phyloP scores from a whole-genome alignment of 2,113 vertebrate genomes.

The Lophochroa leadbeateri region DNA sequence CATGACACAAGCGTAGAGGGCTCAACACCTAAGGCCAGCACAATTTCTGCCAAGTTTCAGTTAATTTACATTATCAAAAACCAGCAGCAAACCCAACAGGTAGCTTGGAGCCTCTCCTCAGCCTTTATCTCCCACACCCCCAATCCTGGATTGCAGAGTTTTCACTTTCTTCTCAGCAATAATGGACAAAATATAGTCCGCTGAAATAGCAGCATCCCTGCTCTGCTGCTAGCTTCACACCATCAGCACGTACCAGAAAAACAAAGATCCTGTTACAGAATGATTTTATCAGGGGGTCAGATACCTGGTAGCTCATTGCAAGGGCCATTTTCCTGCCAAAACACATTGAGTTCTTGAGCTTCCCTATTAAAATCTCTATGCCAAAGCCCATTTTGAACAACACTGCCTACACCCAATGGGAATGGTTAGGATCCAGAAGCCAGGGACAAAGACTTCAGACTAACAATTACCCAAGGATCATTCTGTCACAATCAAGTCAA shows the following conservation, averaged over 20 bases:
- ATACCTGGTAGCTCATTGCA: neutral
- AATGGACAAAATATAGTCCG: neutral
- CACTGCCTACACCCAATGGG: neutral
- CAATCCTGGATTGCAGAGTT: neutral
- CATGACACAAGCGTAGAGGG: neutral
- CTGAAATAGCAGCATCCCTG: neutral
- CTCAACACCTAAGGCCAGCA: neutral
- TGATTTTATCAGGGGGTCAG: neutral
- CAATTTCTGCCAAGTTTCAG: neutral
- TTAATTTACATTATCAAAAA: neutral
- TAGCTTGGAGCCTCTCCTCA: neutral
- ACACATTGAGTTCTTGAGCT: neutral
- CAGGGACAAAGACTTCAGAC: neutral
- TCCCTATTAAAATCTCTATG: neutral
- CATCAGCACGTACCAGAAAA: neutral
- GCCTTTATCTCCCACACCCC: neutral
- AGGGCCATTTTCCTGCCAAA: neutral
- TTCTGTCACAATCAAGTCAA: neutral
- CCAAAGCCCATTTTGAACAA: neutral
- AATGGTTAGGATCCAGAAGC: neutral
- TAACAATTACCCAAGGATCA: neutral
- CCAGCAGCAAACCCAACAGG: neutral
- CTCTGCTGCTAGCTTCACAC: neutral
- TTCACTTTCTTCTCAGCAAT: neutral
- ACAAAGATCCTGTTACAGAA: neutral